Evolutionary conservation across 2,113 vertebrate genomes (phyloP).

Genomic region (Empidonax alnorum): DNA sequence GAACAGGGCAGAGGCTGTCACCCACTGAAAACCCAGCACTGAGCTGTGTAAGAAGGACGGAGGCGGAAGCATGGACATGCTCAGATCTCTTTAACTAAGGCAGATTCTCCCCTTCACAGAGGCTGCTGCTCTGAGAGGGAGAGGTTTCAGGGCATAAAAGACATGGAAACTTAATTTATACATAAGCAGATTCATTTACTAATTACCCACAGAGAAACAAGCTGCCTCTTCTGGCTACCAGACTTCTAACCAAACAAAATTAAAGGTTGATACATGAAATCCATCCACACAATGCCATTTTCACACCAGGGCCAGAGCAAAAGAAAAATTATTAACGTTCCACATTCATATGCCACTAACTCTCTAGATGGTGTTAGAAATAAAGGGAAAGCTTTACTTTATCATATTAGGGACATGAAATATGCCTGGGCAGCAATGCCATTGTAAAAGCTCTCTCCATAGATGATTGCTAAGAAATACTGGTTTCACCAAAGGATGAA

Average conservation of each 20-base stretch:
- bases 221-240: background rate
- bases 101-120: background rate
- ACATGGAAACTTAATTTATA: background rate
- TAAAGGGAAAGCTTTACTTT: background rate
- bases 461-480: background rate
- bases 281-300: background rate
- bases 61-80: background rate
- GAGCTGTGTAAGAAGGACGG: background rate
- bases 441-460: background rate
- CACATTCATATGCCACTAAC: background rate
- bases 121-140: background rate
- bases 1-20: background rate
- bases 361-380: background rate
- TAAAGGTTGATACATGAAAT: background rate
- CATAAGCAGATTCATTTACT: background rate
- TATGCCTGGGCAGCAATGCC: background rate
- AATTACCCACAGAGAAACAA: constrained; percentile 21
- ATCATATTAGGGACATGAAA: background rate
- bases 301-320: background rate
- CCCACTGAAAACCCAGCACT: background rate
- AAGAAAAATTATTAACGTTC: background rate
- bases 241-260: background rate
- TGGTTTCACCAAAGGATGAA: background rate
- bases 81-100: background rate
- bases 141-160: background rate